phyloP scores from a whole-genome alignment of 2,888 invertebrate genomes.

The Morinoia aosen region DNA sequence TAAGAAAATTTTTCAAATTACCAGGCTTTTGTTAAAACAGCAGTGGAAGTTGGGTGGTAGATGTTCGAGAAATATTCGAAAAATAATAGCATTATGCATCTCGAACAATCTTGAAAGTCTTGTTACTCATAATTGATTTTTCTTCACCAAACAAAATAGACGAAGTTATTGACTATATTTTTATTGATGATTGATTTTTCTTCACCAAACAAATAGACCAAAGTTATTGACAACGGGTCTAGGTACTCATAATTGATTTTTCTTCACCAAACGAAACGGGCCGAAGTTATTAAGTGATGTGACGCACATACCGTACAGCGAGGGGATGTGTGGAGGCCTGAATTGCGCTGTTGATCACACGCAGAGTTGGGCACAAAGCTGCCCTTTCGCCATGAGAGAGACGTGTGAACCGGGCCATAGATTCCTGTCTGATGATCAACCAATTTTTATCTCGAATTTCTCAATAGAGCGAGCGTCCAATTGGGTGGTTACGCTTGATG shows the following conservation, averaged over 20 bases:
- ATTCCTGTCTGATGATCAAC: constrained; percentile 22
- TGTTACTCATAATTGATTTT: background rate
- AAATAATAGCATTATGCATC: background rate
- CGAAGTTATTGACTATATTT: background rate
- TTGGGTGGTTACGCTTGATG: background rate
- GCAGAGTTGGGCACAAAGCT: background rate
- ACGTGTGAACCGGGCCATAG: constrained; percentile 27
- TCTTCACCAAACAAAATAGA: background rate
- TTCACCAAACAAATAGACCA: too few relatives aligned
- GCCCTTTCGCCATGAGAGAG: background rate
- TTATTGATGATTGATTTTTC: background rate
- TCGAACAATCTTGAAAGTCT: background rate
- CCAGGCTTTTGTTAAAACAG: background rate
- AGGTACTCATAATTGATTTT: background rate
- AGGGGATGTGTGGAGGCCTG: background rate
- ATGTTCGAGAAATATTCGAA: too few relatives aligned
- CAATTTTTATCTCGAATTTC: constrained; percentile 44
- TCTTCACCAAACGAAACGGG: background rate
- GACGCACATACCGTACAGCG: background rate
- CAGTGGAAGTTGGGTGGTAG: background rate
- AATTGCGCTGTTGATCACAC: background rate
- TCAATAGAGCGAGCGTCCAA: background rate
- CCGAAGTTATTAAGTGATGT: too few relatives aligned
- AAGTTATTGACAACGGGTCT: background rate
- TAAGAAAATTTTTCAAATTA: too few relatives aligned